A percentile compares a stretch with the other conserved stretches of the same genome.
Evolutionary conservation across 2,797 vertebrate species (phyloP).

Genomic region (Cephalopachus bancanus): DNA sequence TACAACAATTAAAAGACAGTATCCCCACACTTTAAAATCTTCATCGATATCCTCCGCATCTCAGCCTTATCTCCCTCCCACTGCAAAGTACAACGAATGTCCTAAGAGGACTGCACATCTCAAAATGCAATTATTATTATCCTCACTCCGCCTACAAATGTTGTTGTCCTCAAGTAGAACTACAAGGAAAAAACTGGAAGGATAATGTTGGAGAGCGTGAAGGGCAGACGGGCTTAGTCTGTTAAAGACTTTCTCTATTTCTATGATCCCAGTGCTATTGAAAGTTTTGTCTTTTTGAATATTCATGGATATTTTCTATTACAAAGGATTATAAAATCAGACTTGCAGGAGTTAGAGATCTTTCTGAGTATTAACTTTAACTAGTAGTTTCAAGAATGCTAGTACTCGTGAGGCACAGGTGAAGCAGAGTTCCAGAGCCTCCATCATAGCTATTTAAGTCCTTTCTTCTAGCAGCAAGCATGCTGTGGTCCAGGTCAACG

Average conservation of each 20-base stretch:
- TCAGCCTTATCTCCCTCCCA: background rate
- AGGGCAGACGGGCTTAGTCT: background rate
- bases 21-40: background rate
- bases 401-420: background rate
- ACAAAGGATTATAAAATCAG: background rate
- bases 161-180: background rate
- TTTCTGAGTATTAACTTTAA: background rate
- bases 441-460: fast-evolving
- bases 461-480: background rate
- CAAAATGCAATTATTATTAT: background rate
- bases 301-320: background rate
- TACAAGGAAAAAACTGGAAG: background rate
- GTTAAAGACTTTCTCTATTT: background rate
- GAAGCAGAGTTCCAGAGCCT: background rate
- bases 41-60: background rate
- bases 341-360: background rate
- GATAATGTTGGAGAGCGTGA: background rate
- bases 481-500: background rate
- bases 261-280: background rate
- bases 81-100: background rate
- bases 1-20: background rate
- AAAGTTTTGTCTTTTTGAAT: background rate
- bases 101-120: background rate
- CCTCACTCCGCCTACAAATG: background rate
- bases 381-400: background rate